These are phyloP conservation scores for Tachina fera DNA, from an alignment of 2,888 invertebrate genomes.

Conservation along the genomic window DNA sequence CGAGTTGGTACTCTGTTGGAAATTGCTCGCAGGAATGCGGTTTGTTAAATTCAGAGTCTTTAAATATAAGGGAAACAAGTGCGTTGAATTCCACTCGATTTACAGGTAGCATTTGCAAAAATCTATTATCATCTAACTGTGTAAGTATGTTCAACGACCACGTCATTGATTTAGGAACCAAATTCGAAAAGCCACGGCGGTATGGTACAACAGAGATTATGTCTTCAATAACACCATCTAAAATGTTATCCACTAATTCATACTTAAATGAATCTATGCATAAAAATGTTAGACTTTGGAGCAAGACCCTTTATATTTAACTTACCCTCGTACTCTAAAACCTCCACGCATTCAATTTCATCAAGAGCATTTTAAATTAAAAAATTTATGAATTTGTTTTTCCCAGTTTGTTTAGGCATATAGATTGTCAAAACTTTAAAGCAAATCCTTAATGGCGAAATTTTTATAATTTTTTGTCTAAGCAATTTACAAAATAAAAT, in stretches of 20 bases:
- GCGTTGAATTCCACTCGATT: slow-evolving; percentile 16
- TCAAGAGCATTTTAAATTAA: neutral
- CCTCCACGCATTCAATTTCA: neutral
- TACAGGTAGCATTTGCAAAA: slow-evolving; percentile 31
- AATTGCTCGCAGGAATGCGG: slow-evolving; percentile 33
- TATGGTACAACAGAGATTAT: neutral
- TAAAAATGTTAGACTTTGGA: slow-evolving; percentile 1
- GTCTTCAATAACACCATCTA: slow-evolving; percentile 22
- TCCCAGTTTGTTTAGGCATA: no score
- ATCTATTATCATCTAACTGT: slow-evolving; percentile 10
- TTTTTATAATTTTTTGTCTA: no score
- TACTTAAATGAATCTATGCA: neutral
- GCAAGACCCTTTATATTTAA: neutral
- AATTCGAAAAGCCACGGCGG: slow-evolving; percentile 17
- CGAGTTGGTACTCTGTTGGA: slow-evolving; percentile 53
- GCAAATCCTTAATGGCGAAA: no score
- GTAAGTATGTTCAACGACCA: slow-evolving; percentile 34
- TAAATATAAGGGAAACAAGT: slow-evolving; percentile 5
- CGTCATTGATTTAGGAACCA: no score
- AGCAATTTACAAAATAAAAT: no score
- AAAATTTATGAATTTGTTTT: slow-evolving; percentile 7
- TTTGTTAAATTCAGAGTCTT: neutral
- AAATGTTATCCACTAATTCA: slow-evolving; percentile 3
- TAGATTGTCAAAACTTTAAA: no score
- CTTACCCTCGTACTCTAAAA: neutral